phyloP scores from a whole-genome alignment of 2,113 vertebrate species.

The Puffinus mauretanicus region DNA sequence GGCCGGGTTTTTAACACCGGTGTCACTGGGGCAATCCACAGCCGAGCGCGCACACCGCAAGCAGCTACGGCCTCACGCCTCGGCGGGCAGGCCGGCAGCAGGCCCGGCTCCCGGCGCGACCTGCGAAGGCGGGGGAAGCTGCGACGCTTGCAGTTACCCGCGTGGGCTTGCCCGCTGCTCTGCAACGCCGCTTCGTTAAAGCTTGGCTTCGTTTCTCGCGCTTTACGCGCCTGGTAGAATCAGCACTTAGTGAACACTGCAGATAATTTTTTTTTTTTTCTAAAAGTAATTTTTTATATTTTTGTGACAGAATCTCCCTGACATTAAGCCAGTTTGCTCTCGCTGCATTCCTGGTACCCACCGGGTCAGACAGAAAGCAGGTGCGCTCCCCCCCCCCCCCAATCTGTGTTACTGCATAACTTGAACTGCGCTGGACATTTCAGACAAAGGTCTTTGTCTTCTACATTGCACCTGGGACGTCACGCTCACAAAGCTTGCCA shows the following conservation, averaged over 20 bases:
- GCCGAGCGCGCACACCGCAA: accelerated
- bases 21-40: background rate
- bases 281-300: background rate
- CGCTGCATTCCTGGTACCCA: no score
- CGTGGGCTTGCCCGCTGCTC: background rate
- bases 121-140: no score
- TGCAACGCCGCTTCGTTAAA: accelerated
- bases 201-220: no score
- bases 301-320: background rate
- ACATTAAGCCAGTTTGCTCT: background rate
- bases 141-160: no score
- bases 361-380: background rate
- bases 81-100: no score
- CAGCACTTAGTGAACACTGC: background rate
- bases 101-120: no score
- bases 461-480: accelerated
- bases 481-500: background rate
- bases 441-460: background rate
- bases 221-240: no score
- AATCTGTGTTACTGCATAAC: background rate
- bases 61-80: accelerated
- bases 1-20: accelerated
- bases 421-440: background rate
- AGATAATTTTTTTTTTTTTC: background rate
- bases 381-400: no score